These are phyloP conservation scores for Andrena hattorfiana DNA, from an alignment of 2,888 invertebrate genomes.

Conservation along the genomic window DNA sequence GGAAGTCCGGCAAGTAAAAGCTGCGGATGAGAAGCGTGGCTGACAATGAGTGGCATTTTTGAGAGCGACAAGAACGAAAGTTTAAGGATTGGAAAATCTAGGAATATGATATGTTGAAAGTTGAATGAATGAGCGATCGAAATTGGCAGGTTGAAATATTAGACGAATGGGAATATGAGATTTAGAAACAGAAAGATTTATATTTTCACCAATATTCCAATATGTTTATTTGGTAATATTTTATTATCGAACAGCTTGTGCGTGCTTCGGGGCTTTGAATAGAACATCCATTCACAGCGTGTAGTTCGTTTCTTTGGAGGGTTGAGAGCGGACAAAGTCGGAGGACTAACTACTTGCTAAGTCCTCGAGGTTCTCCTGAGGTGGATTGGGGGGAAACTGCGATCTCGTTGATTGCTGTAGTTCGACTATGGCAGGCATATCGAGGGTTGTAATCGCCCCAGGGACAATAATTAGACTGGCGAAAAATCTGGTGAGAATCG, in stretches of 20 bases:
- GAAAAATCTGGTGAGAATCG: conserved; percentile 68
- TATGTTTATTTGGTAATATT: not conserved
- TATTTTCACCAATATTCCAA: too few relatives aligned
- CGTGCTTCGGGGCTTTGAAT: not conserved
- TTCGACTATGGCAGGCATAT: conserved; percentile 68
- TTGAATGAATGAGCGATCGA: not conserved
- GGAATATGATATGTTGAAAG: not conserved
- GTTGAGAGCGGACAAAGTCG: conserved; percentile 68
- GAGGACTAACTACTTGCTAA: conserved; percentile 81
- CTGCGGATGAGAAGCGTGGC: not conserved
- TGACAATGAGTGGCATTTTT: too few relatives aligned
- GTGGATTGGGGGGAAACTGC: conserved; percentile 73
- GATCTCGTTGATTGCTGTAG: conserved; percentile 81
- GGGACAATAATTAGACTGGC: conserved; percentile 69
- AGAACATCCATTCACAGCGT: conserved; percentile 35
- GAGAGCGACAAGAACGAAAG: too few relatives aligned
- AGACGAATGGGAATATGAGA: not conserved
- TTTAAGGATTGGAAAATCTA: not conserved
- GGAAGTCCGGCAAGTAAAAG: too few relatives aligned
- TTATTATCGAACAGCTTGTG: not conserved
- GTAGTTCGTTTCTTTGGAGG: conserved; percentile 70
- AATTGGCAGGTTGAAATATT: not conserved
- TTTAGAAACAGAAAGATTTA: not conserved
- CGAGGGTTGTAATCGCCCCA: conserved; percentile 69
- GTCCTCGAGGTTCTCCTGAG: conserved; percentile 77